These are phyloP conservation scores for Batillaria attramentaria DNA, from an alignment of 1,140 invertebrate genomes.

Conservation along the genomic window DNA sequence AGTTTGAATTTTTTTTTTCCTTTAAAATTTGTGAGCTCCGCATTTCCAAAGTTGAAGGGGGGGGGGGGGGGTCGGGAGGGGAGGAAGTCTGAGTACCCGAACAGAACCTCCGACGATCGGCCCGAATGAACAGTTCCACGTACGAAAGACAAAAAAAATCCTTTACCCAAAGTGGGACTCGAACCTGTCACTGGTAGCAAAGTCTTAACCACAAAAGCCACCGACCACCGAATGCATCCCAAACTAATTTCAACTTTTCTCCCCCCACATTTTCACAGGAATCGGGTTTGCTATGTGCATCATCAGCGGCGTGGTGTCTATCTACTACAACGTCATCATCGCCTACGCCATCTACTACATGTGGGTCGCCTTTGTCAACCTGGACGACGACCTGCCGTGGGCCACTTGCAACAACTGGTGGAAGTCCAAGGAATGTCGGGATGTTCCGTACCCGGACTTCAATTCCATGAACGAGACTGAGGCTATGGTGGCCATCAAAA, in stretches of 20 bases:
- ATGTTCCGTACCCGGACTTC: neutral
- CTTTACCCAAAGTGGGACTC: too few relatives aligned
- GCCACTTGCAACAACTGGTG: constrained; percentile 45
- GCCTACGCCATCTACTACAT: constrained; percentile 70
- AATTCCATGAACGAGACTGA: constrained; percentile 1
- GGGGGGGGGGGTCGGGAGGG: too few relatives aligned
- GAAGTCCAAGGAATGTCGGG: neutral
- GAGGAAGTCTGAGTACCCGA: too few relatives aligned
- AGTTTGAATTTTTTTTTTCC: too few relatives aligned
- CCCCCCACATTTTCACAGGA: constrained; percentile 51
- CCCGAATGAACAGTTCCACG: too few relatives aligned
- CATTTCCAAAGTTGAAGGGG: too few relatives aligned
- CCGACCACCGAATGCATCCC: too few relatives aligned
- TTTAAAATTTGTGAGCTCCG: too few relatives aligned
- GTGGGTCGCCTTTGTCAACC: constrained; percentile 60
- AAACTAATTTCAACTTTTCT: neutral
- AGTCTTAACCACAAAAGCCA: too few relatives aligned
- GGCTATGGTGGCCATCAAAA: neutral
- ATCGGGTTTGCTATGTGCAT: constrained; percentile 67
- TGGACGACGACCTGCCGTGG: constrained; percentile 62
- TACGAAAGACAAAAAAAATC: too few relatives aligned
- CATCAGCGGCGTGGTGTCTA: constrained; percentile 59
- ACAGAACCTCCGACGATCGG: too few relatives aligned
- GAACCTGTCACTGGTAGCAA: too few relatives aligned
- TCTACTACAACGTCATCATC: constrained; percentile 72